Percentiles rank a stretch among this genome's conserved stretches.
phyloP scores from a whole-genome alignment of 2,888 invertebrate species.

The Aquatica leii region DNA sequence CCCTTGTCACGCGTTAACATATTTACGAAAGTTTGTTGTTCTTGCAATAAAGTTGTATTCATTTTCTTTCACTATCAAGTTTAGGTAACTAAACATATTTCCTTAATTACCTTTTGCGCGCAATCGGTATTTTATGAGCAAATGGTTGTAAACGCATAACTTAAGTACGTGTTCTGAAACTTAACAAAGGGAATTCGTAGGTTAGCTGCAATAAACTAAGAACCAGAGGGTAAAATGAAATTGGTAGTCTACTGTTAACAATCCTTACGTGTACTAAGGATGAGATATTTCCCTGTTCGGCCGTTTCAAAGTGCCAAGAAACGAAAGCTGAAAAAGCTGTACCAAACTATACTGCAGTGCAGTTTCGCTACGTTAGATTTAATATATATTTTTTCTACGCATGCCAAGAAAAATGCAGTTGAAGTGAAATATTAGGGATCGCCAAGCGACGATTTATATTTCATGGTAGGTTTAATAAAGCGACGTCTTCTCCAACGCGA shows the following conservation, averaged over 20 bases:
- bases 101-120: constrained; percentile 26
- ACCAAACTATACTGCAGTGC: constrained; percentile 5
- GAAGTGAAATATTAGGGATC: background rate
- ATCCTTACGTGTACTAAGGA: constrained; percentile 28
- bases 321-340: constrained; percentile 1
- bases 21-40: background rate
- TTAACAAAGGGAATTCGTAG: constrained; percentile 26
- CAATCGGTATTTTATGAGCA: constrained; percentile 26
- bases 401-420: background rate
- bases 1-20: constrained; percentile 38
- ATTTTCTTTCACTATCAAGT: no score
- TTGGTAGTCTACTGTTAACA: constrained; percentile 31
- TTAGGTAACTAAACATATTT: constrained; percentile 15
- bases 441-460: constrained; percentile 17
- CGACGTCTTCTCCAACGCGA: constrained; percentile 19
- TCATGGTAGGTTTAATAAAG: constrained; percentile 24
- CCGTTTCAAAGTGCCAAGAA: constrained; percentile 26
- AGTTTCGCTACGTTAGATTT: constrained; percentile 8
- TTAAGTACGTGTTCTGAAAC: constrained; percentile 33
- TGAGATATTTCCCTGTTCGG: constrained; percentile 31
- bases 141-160: constrained; percentile 30
- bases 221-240: constrained; percentile 32
- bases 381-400: constrained; percentile 7
- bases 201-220: constrained; percentile 27
- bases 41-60: background rate